Evolutionary conservation across 2,113 vertebrate species (phyloP).

Genomic region (Vicugna pacos): DNA sequence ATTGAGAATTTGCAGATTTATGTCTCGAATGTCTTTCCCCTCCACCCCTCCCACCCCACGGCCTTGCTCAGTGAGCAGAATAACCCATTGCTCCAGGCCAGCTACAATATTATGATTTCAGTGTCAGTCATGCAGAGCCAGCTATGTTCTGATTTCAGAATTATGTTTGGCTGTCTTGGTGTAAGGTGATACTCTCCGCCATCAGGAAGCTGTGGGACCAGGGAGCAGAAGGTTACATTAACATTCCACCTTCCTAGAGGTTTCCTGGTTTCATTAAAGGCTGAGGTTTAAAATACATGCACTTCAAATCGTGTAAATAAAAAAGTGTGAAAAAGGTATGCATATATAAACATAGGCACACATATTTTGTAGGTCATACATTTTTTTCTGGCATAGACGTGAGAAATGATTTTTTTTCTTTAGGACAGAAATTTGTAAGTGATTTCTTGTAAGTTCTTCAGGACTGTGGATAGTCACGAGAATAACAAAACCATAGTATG

Average conservation of each 20-base stretch:
- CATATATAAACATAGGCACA: background rate
- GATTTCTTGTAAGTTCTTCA: background rate
- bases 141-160: constrained; percentile 49
- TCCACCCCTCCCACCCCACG: background rate
- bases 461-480: background rate
- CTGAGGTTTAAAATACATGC: constrained; percentile 65
- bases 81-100: background rate
- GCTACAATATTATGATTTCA: constrained; percentile 53
- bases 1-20: constrained; percentile 21
- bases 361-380: background rate
- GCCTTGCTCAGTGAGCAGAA: constrained; percentile 35
- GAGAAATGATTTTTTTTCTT: constrained; percentile 44
- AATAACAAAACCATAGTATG: background rate
- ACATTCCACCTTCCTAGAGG: constrained; percentile 64
- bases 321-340: background rate
- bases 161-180: constrained; percentile 62
- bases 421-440: constrained; percentile 7
- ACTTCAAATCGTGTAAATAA: background rate
- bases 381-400: background rate
- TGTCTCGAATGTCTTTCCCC: background rate
- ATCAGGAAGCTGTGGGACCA: constrained; percentile 51
- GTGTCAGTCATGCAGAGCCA: constrained; percentile 48
- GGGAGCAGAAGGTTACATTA: constrained; percentile 56
- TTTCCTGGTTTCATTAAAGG: constrained; percentile 69
- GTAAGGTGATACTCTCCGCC: constrained; percentile 72